Percentiles rank a stretch among this genome's conserved stretches.
These are phyloP conservation scores for Harmothoe impar DNA, from an alignment of 2,888 invertebrate genomes.

Conservation along the genomic window DNA sequence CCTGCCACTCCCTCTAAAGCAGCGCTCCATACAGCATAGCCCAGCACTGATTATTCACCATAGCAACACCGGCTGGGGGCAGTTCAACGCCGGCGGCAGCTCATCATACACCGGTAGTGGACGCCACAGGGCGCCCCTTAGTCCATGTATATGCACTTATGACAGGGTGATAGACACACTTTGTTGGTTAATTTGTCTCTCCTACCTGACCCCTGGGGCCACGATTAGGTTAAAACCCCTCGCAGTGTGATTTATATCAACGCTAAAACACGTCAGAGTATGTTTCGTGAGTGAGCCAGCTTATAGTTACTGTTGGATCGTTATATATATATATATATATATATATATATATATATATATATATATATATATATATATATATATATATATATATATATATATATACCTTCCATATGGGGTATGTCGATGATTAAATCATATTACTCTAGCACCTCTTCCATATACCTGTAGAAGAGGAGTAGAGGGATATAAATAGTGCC, in stretches of 20 bases:
- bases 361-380: too few species aligned
- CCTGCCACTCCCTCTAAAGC: not conserved
- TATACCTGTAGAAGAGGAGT: too few species aligned
- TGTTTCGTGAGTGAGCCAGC: too few species aligned
- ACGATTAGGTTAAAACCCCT: not conserved
- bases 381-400: too few species aligned
- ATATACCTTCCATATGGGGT: too few species aligned
- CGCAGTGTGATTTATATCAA: not conserved
- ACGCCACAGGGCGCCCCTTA: conserved; percentile 2
- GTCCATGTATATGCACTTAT: conserved; percentile 1
- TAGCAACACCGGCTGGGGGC: not conserved
- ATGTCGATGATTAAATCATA: too few species aligned
- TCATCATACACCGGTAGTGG: conserved; percentile 22
- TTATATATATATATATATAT: too few species aligned
- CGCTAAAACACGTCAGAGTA: not conserved
- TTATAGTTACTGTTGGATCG: too few species aligned
- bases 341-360: too few species aligned
- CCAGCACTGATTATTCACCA: conserved; percentile 12
- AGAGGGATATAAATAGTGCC: too few species aligned
- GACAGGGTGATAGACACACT: conserved; percentile 11
- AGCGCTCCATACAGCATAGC: not conserved
- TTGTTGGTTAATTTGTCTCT: conserved; percentile 16
- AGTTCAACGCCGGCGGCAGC: not conserved
- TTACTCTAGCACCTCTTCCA: too few species aligned
- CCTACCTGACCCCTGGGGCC: not conserved